phyloP scores from a whole-genome alignment of 2,888 invertebrate genomes.

The Malachius bipustulatus region DNA sequence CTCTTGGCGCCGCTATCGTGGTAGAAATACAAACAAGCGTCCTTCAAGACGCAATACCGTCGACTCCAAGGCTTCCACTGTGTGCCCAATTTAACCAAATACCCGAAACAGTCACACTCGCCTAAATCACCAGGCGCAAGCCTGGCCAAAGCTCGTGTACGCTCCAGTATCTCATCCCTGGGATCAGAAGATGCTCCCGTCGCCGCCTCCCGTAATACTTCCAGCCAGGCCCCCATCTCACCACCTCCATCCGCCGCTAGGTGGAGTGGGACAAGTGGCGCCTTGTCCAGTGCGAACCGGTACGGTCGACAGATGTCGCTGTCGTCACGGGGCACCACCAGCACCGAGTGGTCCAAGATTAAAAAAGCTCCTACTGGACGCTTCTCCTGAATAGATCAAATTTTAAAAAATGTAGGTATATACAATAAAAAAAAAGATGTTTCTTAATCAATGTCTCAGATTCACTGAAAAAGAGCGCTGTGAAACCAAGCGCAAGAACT shows the following conservation, averaged over 20 bases:
- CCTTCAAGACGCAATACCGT: conserved; percentile 87
- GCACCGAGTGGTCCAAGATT: conserved; percentile 69
- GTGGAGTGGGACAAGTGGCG: conserved; percentile 60
- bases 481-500: no score
- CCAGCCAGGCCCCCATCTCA: conserved; percentile 49
- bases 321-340: conserved; percentile 45
- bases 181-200: no score
- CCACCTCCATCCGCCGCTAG: conserved; percentile 71
- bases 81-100: conserved; percentile 73
- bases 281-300: conserved; percentile 53
- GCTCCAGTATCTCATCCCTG: conserved; percentile 61
- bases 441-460: no score
- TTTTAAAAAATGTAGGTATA: no score
- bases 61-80: conserved; percentile 85
- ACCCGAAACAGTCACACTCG: conserved; percentile 87
- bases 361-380: conserved; percentile 85
- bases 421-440: background rate
- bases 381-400: conserved; percentile 48
- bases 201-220: no score
- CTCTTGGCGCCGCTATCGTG: conserved; percentile 75
- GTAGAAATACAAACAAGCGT: conserved; percentile 90
- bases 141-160: no score
- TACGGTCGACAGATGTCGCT: conserved; percentile 52
- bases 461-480: no score
- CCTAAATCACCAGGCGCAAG: conserved; percentile 68